phyloP scores from a whole-genome alignment of 2,797 vertebrate species.

The Acestrorhynchus altus region DNA sequence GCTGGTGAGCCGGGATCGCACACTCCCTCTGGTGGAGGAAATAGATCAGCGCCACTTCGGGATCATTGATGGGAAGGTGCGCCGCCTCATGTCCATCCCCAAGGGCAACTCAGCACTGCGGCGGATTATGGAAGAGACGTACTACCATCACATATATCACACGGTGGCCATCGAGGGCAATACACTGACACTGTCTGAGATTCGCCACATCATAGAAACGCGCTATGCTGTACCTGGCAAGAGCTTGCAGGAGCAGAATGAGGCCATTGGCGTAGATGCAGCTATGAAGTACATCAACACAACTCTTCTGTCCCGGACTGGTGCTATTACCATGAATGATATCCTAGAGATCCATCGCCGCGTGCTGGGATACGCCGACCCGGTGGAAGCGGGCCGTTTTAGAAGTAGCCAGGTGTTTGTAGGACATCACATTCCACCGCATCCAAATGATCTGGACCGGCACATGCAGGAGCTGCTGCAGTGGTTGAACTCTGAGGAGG shows the following conservation, averaged over 20 bases:
- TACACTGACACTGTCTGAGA: slow-evolving; percentile 93
- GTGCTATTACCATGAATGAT: slow-evolving; percentile 80
- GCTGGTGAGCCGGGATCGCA: slow-evolving; percentile 89
- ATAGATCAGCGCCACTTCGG: slow-evolving; percentile 95
- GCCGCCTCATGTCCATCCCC: slow-evolving; percentile 93
- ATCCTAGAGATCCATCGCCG: slow-evolving; percentile 92
- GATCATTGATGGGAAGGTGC: slow-evolving; percentile 93
- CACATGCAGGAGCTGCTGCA: slow-evolving; percentile 93
- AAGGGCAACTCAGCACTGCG: slow-evolving; percentile 93
- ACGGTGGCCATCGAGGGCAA: slow-evolving; percentile 97
- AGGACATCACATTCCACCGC: slow-evolving; percentile 93
- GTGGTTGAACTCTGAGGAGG: slow-evolving; percentile 96
- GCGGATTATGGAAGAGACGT: slow-evolving; percentile 95
- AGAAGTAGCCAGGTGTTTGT: slow-evolving; percentile 92
- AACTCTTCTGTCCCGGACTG: slow-evolving; percentile 85
- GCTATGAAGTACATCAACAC: slow-evolving; percentile 96
- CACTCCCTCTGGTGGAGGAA: slow-evolving; percentile 93
- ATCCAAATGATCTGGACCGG: slow-evolving; percentile 87
- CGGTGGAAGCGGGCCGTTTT: slow-evolving; percentile 90
- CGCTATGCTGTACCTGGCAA: slow-evolving; percentile 93
- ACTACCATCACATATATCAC: slow-evolving; percentile 99
- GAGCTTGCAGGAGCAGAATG: slow-evolving; percentile 95
- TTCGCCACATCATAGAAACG: slow-evolving; percentile 95
- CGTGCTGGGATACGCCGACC: slow-evolving; percentile 93
- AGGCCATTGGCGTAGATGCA: slow-evolving; percentile 92